Base-by-base conservation (phyloP, 92 coral and sea anemone species). In the Pocillopora grandis region DNA sequence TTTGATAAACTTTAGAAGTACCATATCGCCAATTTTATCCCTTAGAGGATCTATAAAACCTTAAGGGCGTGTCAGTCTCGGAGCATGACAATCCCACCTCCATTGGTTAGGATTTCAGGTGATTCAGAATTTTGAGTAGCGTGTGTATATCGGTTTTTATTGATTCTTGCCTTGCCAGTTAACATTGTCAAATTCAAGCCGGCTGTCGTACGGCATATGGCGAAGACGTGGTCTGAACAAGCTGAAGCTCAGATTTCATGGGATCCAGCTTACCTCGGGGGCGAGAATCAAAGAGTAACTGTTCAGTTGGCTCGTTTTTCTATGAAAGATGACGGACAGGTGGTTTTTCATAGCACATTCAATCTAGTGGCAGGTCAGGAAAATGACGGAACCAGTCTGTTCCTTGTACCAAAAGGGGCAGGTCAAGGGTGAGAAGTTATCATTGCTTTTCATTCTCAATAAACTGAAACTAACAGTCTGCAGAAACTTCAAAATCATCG, bases 361-460 rank as follows among this genome's bases (percentile, higher is more conserved):
- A 80, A 76, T 9, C 2, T 86, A 37, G 76, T 80, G 19, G 27
- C 80, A 23, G 78, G 72, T 11, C 89, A 86, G 59, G 4, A 6
- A 14, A 87, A 87, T 66, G 60, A 58, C 73, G 90, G 88, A 55
- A 31, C 42, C 10, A 36, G 77, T 52, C 71, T 57, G 56, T 63
- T 86, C 21, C 52, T 56, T 35, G 93, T 86, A 9, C 87, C 79
- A 36, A 20, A 59, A 16, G 85, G 87, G 7, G 35, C 77, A 56
- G 90, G 90, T 23, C 76, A 87, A 56, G 90, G 82, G 83, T 75
- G 33, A 59, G 81, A 66, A 42, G 52, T 42, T 42, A 42, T 42
- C 8, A 42, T 42, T 42, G 52, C 52, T 42, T 42, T 3, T 27
- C 0, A 7, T 3, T 42, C 8, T 42, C 52, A 42, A 7, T 42